Evolutionary conservation across 1,140 invertebrate species (phyloP).

Genomic region (Nylanderia fulva): DNA sequence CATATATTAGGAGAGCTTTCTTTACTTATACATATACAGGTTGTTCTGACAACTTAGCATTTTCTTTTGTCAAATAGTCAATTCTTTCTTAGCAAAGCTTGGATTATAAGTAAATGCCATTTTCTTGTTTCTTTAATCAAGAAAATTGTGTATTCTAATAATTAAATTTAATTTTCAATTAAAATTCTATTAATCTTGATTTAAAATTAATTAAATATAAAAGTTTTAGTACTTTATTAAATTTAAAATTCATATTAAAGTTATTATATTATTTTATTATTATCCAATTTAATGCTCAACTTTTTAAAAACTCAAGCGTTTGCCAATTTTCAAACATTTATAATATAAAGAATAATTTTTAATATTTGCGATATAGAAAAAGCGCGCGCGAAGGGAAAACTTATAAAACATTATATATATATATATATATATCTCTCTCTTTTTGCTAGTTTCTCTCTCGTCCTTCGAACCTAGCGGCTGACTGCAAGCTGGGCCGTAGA

Average conservation of each 20-base stretch:
- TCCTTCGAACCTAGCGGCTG: conserved; percentile 59
- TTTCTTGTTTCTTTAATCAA: neutral
- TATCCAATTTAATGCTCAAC: too few relatives aligned
- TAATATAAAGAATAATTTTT: neutral
- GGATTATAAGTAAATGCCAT: neutral
- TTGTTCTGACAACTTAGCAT: neutral
- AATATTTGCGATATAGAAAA: neutral
- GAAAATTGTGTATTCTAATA: conserved; percentile 5
- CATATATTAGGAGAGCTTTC: conserved; percentile 20
- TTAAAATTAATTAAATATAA: neutral
- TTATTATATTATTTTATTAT: too few relatives aligned
- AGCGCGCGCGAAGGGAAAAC: neutral
- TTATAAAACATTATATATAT: conserved; percentile 12
- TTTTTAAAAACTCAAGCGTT: neutral
- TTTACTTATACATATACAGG: neutral
- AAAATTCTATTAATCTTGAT: neutral
- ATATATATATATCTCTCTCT: conserved; percentile 4
- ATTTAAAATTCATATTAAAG: too few relatives aligned
- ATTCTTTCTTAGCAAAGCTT: neutral
- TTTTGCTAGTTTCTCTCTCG: conserved; percentile 54
- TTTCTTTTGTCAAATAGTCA: conserved; percentile 19
- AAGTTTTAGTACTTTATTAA: neutral
- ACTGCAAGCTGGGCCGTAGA: conserved; percentile 75
- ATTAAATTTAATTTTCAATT: conserved; percentile 1
- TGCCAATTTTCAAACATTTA: neutral